Conservation (phyloP, 2,888 invertebrate genomes). For the Cryptocephalus primarius region DNA sequence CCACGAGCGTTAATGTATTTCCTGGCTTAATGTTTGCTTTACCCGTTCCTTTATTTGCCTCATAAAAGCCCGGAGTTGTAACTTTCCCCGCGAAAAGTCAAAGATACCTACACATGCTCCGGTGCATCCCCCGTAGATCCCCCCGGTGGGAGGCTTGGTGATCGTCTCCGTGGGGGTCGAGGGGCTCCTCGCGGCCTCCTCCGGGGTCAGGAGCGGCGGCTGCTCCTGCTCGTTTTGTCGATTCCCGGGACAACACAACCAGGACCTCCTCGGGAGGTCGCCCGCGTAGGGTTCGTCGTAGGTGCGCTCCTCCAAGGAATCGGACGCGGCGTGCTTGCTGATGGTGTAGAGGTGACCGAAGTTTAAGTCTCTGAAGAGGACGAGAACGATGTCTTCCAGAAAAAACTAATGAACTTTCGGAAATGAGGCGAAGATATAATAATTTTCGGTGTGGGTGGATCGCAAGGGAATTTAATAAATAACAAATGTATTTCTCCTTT, state of each 20-base stretch:
- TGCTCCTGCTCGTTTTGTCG: constrained; percentile 28
- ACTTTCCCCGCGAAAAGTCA: too few relatives aligned
- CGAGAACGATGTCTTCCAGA: too few relatives aligned
- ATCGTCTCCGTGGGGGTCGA: constrained; percentile 6
- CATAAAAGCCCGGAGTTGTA: too few relatives aligned
- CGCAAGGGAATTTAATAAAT: too few relatives aligned
- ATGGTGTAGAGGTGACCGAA: constrained; percentile 40
- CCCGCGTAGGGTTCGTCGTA: constrained; percentile 38
- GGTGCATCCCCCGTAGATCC: background rate
- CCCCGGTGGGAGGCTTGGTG: constrained; percentile 2
- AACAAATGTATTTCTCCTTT: too few relatives aligned
- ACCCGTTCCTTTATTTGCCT: too few relatives aligned
- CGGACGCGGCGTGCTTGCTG: constrained; percentile 28
- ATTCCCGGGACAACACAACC: constrained; percentile 41
- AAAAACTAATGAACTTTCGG: too few relatives aligned
- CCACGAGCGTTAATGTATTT: too few relatives aligned
- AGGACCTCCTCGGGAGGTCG: constrained; percentile 36
- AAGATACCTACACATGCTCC: background rate
- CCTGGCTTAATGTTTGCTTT: too few relatives aligned
- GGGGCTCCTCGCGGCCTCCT: constrained; percentile 8
- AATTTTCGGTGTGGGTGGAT: too few relatives aligned
- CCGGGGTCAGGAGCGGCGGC: constrained; percentile 25
- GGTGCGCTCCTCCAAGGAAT: constrained; percentile 30
- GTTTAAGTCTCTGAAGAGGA: constrained; percentile 20
- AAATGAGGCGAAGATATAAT: too few relatives aligned